Evolutionary conservation across 2,113 vertebrate genomes (phyloP).

Genomic region (Chamaea fasciata): DNA sequence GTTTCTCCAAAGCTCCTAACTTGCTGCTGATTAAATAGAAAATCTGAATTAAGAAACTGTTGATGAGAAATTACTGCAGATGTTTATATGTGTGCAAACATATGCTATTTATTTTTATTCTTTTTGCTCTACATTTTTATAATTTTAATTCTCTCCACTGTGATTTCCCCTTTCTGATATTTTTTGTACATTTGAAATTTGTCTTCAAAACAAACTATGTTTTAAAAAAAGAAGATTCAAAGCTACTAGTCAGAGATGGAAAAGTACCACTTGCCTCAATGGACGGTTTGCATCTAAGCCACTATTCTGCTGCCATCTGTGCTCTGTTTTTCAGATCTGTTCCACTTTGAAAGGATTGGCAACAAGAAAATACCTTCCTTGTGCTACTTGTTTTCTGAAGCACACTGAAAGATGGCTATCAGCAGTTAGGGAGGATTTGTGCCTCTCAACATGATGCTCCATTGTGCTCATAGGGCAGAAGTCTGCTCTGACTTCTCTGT

Average conservation of each 20-base stretch:
- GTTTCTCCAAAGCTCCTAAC: neutral
- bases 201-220: neutral
- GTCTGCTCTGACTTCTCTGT: neutral
- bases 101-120: neutral
- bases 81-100: neutral
- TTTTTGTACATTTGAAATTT: neutral
- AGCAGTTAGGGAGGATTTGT: neutral
- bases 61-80: neutral
- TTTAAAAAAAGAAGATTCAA: neutral
- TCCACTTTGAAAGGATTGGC: neutral
- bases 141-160: neutral
- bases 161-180: neutral
- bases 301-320: conserved; percentile 17
- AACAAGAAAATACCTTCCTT: conserved; percentile 38
- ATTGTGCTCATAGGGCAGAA: neutral
- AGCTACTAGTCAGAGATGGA: neutral
- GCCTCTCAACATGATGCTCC: neutral
- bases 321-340: neutral
- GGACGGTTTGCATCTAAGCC: neutral
- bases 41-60: neutral
- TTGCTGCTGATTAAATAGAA: neutral
- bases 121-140: neutral
- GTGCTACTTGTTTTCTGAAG: conserved; percentile 10
- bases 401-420: neutral
- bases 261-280: neutral